Evolutionary conservation across 2,888 invertebrate genomes (phyloP).

Genomic region (Melanchra persicariae): DNA sequence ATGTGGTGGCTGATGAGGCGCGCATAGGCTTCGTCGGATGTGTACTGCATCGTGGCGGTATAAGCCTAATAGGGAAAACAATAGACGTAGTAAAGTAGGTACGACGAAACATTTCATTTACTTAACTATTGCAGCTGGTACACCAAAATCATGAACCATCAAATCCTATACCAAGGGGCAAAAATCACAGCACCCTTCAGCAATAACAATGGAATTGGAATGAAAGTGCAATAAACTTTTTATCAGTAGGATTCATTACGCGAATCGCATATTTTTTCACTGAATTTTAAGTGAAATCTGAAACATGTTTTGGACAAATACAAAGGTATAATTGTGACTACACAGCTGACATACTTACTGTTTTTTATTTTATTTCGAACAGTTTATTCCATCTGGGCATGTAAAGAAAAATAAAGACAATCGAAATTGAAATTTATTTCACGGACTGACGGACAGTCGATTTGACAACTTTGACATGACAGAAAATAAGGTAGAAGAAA

Average conservation of each 20-base stretch:
- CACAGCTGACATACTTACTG: conserved; percentile 42
- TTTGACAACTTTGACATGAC: conserved; percentile 52
- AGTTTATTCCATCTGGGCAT: conserved; percentile 61
- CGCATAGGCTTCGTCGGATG: conserved; percentile 87
- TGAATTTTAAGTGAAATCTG: conserved; percentile 6
- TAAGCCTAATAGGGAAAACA: conserved; percentile 47
- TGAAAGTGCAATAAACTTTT: conserved; percentile 21
- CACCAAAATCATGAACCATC: background rate
- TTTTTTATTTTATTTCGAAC: conserved; percentile 36
- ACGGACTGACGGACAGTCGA: conserved; percentile 44
- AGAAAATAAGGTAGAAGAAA: too few species aligned
- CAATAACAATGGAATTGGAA: conserved; percentile 9
- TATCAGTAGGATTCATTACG: conserved; percentile 37
- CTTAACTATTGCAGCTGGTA: background rate
- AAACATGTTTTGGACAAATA: background rate
- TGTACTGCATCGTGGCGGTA: conserved; percentile 80
- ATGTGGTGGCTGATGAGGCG: conserved; percentile 89
- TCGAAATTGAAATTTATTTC: conserved; percentile 48
- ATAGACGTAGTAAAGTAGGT: conserved; percentile 15
- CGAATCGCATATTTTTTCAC: background rate
- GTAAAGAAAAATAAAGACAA: conserved; percentile 45
- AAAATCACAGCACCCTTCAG: background rate
- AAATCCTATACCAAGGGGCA: background rate
- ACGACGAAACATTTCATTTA: conserved; percentile 6
- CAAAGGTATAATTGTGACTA: background rate